Percentiles rank a stretch among this genome's conserved stretches.
These are phyloP conservation scores for Argyrosomus japonicus DNA, from an alignment of 2,113 vertebrate species.

Conservation along the genomic window DNA sequence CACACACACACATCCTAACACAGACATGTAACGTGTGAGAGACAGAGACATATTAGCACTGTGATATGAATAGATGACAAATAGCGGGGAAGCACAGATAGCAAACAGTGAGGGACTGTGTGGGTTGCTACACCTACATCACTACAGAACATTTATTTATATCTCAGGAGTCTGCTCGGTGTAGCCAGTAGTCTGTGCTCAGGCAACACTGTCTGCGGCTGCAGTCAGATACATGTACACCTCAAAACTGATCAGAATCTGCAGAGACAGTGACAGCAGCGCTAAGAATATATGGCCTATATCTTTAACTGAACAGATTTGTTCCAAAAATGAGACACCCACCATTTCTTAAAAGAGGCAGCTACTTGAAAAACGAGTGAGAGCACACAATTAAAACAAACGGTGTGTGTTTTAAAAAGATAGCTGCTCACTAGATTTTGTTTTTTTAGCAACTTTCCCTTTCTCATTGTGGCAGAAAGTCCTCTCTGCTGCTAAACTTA, in stretches of 20 bases:
- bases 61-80: conserved; percentile 53
- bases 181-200: conserved; percentile 51
- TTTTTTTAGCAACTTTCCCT: no score
- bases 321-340: conserved; percentile 30
- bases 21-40: conserved; percentile 8
- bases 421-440: no score
- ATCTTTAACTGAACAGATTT: conserved; percentile 47
- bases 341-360: conserved; percentile 4
- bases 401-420: background rate
- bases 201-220: conserved; percentile 42
- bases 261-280: conserved; percentile 49
- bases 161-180: conserved; percentile 57
- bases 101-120: conserved; percentile 57
- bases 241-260: conserved; percentile 34
- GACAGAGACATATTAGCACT: conserved; percentile 26
- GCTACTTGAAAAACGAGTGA: background rate
- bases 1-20: background rate
- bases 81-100: conserved; percentile 50
- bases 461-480: background rate
- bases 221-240: conserved; percentile 17
- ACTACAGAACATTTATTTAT: conserved; percentile 74
- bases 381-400: background rate
- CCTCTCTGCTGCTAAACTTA: background rate
- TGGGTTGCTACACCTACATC: conserved; percentile 63
- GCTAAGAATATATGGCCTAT: conserved; percentile 59